phyloP scores from a whole-genome alignment of 2,797 vertebrate species.

The Mus caroli region DNA sequence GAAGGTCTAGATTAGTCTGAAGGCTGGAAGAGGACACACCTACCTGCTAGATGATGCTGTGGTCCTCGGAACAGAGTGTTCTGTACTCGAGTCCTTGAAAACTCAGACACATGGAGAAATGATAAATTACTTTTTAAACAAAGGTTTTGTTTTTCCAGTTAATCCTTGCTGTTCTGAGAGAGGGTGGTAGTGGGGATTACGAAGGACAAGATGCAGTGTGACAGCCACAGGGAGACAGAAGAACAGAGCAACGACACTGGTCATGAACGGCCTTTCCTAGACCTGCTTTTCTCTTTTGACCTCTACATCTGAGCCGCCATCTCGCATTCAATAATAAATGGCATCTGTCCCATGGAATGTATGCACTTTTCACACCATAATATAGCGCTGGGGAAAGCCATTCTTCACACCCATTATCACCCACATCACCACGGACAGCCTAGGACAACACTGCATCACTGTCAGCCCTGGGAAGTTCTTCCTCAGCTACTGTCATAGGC shows the following conservation, averaged over 20 bases:
- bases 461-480: background rate
- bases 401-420: background rate
- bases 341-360: slow-evolving; percentile 41
- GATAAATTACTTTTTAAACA: slow-evolving; percentile 28
- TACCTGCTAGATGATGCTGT: background rate
- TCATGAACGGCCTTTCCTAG: background rate
- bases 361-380: slow-evolving; percentile 63
- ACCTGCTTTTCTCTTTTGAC: slow-evolving; percentile 28
- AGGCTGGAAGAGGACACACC: slow-evolving; percentile 3
- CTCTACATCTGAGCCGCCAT: slow-evolving; percentile 47
- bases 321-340: slow-evolving; percentile 57
- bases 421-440: background rate
- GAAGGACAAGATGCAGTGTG: background rate
- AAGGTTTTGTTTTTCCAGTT: slow-evolving; percentile 65
- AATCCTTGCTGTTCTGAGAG: slow-evolving; percentile 44
- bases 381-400: background rate
- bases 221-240: background rate
- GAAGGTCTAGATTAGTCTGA: slow-evolving; percentile 11
- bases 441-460: background rate
- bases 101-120: slow-evolving; percentile 47
- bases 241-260: rapidly evolving
- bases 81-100: slow-evolving; percentile 30
- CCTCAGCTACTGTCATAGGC: slow-evolving; percentile 55
- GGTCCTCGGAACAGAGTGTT: background rate
- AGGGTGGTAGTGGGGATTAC: background rate